These are phyloP conservation scores for Cheilosia impressa DNA, from an alignment of 2,888 invertebrate genomes.

Conservation along the genomic window DNA sequence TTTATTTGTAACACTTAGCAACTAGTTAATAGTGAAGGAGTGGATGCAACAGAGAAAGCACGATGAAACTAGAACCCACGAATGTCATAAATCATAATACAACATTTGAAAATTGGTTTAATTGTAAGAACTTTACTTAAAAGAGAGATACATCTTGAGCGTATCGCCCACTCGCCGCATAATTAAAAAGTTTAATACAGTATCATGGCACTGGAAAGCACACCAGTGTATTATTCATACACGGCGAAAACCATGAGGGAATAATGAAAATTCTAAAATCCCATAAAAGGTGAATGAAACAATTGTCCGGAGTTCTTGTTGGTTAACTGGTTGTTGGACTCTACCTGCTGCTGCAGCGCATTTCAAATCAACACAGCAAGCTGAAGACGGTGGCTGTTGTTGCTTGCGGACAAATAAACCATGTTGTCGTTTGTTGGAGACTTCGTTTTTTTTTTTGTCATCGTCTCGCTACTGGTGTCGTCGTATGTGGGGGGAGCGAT, in stretches of 20 bases:
- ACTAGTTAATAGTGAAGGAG: too few relatives aligned
- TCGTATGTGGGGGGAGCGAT: constrained; percentile 26
- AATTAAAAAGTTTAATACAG: neutral
- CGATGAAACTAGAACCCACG: neutral
- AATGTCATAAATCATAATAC: neutral
- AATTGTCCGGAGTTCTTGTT: constrained; percentile 48
- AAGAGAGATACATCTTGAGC: constrained; percentile 19
- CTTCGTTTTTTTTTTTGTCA: constrained; percentile 4
- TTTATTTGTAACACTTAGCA: neutral
- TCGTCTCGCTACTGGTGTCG: constrained; percentile 14
- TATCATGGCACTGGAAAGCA: neutral
- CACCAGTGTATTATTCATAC: neutral
- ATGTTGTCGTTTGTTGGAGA: constrained; percentile 11
- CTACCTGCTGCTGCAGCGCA: constrained; percentile 41
- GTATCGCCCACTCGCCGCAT: constrained; percentile 1
- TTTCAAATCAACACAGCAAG: constrained; percentile 19
- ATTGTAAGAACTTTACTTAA: too few relatives aligned
- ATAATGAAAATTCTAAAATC: constrained; percentile 38
- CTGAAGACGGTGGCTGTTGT: neutral
- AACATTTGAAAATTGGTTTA: neutral
- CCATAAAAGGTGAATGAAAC: constrained; percentile 63
- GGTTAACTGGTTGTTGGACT: constrained; percentile 26
- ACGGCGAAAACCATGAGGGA: constrained; percentile 13
- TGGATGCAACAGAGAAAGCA: too few relatives aligned
- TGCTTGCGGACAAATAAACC: constrained; percentile 12